Evolutionary conservation across 2,113 vertebrate genomes (phyloP), one percentile per base, ranked within the genome.

Genomic region (Dipodomys merriami): DNA sequence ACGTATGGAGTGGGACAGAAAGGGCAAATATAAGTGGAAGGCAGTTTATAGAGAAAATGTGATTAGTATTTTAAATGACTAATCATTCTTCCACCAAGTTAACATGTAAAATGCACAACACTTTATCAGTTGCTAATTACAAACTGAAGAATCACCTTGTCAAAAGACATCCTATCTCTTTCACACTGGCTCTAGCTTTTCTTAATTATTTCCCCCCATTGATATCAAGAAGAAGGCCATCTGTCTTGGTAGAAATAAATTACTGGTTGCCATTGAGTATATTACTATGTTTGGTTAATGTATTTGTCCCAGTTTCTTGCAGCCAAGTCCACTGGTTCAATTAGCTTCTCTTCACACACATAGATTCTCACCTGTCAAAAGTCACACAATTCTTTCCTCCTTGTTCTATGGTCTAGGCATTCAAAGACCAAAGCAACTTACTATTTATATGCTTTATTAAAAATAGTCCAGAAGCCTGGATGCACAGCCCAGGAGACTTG

Each of bases 291-390:
- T 91, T 85, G 73, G 33, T 85, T 94, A 90, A 89, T 96, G 82
- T 87, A 86, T 57, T 25, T 2, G 35, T 86, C 71, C 91, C 81
- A 93, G 64, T 79, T 91, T 46, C 80, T 57, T 57, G 67, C 49
- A 67, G 49, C 76, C 29, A 20, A 46, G 49, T 46, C 77, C 67
- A 92, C 68, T 96, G 88, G 60, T 91, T 94, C 71, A 88, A 12
- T 94, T 91, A 93, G 74, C 60, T 91, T 13, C 94, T 82, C 60
- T 86, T 82, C 57, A 83, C 71, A 90, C 22, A 73, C 69, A 83
- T 74, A 90, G 92, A 95, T 33, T 92, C 95, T 89, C 80, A 83
- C 88, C 96, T 97, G 95, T 97, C 96, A 97, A 89, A 95, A 94
- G 92, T 92, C 4, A 0, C 13, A 83, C 84, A 94, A 84, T 91